phyloP scores from a whole-genome alignment of 2,113 vertebrate genomes.

The cat (Felis catus) region F.catus_Fca126_mat1.0 CM031418.1:124256501-124257000 shows the following conservation, averaged over 20 bases:
- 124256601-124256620: slow-evolving; percentile 14
- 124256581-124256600: not conserved
- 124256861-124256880: slow-evolving; percentile 39
- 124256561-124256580: not conserved
- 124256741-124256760: not conserved
- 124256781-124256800: not conserved
- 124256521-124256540: not conserved
- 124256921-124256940: not conserved
- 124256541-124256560: not conserved
- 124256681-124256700: not conserved
- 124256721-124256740: slow-evolving; percentile 49
- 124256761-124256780: not conserved
- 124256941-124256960: not conserved
- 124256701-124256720: slow-evolving; percentile 36
- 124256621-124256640: not conserved
- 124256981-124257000: not conserved
- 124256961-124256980: not conserved
- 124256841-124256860: not conserved
- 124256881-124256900: slow-evolving; percentile 19
- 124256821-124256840: slow-evolving; percentile 26
- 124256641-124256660: slow-evolving; percentile 40
- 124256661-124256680: slow-evolving; percentile 17
- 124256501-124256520: not conserved
- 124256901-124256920: slow-evolving; percentile 21
- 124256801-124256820: slow-evolving; percentile 23